phyloP scores from a whole-genome alignment of 2,888 invertebrate genomes.

The Marronus borbonicus region DNA sequence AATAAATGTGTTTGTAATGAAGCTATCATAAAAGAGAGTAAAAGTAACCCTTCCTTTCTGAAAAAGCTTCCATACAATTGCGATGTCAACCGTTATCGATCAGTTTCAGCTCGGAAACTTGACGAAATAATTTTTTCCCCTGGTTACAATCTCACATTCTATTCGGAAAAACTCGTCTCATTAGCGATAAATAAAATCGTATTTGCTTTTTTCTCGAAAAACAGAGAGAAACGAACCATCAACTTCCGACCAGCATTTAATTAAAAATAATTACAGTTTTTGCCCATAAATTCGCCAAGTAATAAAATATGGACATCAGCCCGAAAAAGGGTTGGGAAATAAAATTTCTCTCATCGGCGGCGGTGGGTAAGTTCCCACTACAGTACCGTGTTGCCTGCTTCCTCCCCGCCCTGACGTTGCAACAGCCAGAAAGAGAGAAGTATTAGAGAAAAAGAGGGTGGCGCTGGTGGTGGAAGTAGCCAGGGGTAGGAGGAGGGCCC shows the following conservation, averaged over 20 bases:
- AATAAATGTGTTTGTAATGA: too few species aligned
- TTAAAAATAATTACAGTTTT: constrained; percentile 48
- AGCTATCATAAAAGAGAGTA: neutral
- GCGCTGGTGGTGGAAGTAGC: neutral
- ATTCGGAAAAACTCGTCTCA: constrained; percentile 15
- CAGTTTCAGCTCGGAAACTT: constrained; percentile 26
- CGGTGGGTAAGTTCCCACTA: constrained; percentile 10
- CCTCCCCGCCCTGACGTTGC: constrained; percentile 16
- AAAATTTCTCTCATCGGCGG: constrained; percentile 45
- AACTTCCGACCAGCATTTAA: constrained; percentile 31
- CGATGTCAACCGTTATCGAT: constrained; percentile 40
- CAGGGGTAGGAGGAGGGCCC: too few species aligned
- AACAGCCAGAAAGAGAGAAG: constrained; percentile 42
- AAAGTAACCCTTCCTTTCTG: constrained; percentile 2
- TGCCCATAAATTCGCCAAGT: constrained; percentile 39
- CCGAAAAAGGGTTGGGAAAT: constrained; percentile 47
- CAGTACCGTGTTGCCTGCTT: constrained; percentile 30
- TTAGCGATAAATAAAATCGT: constrained; percentile 15
- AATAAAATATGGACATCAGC: constrained; percentile 46
- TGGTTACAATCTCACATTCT: constrained; percentile 27
- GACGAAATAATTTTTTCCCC: constrained; percentile 32
- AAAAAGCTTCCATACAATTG: neutral
- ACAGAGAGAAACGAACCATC: constrained; percentile 4
- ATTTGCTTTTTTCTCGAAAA: constrained; percentile 23
- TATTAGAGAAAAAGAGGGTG: constrained; percentile 43